Evolutionary conservation across 2,797 vertebrate species (phyloP).

Genomic region (Xenopus petersii): DNA sequence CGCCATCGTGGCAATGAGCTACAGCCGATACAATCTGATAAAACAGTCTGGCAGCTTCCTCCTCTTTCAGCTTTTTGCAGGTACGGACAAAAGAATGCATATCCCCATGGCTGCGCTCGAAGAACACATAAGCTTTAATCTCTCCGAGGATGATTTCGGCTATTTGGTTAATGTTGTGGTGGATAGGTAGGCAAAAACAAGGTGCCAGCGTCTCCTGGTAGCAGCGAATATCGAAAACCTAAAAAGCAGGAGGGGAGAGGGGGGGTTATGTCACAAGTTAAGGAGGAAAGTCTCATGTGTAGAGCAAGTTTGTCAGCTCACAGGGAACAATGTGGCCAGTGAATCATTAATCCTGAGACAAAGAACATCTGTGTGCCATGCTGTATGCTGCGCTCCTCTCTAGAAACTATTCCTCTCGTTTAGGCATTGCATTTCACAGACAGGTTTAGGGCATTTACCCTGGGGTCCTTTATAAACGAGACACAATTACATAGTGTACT

Average conservation of each 20-base stretch:
- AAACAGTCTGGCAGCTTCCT: constrained; percentile 94
- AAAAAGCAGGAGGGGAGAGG: constrained; percentile 37
- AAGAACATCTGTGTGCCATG: constrained; percentile 12
- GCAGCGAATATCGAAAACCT: constrained; percentile 94
- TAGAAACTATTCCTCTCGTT: too few species aligned
- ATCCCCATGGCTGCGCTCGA: constrained; percentile 95
- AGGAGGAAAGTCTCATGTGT: constrained; percentile 3
- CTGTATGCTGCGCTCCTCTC: too few species aligned
- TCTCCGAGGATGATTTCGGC: constrained; percentile 95
- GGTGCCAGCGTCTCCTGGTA: constrained; percentile 97
- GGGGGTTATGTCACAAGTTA: constrained; percentile 26
- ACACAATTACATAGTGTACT: too few species aligned
- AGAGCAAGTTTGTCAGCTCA: constrained; percentile 4
- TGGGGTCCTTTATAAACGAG: too few species aligned
- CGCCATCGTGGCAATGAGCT: constrained; percentile 94
- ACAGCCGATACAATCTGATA: constrained; percentile 96
- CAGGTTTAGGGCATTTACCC: too few species aligned
- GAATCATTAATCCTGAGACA: constrained; percentile 4
- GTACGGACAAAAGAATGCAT: constrained; percentile 98
- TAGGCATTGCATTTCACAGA: too few species aligned
- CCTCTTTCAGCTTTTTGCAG: constrained; percentile 96
- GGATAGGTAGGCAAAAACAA: constrained; percentile 90
- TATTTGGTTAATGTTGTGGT: constrained; percentile 98
- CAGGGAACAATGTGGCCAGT: not conserved
- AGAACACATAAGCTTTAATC: constrained; percentile 94